phyloP scores from a whole-genome alignment of 2,888 invertebrate species.

The Listrodromus nycthemerus region DNA sequence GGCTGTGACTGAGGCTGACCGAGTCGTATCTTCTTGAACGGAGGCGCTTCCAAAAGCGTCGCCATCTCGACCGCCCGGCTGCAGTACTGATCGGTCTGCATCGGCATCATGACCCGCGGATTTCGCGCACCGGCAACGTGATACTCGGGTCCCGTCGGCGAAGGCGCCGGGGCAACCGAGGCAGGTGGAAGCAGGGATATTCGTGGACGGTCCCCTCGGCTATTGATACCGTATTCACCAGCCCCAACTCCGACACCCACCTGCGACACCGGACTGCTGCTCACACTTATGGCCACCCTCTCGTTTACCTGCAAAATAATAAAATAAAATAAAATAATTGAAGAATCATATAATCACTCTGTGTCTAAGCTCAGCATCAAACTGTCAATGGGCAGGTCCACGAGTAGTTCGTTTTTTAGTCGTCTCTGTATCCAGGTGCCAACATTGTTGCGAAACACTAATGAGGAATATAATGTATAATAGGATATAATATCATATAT shows the following conservation, averaged over 20 bases:
- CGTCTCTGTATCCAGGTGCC: neutral
- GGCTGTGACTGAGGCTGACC: conserved; percentile 84
- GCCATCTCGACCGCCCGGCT: conserved; percentile 80
- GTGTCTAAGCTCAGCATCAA: neutral
- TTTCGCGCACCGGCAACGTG: conserved; percentile 84
- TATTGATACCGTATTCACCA: conserved; percentile 79
- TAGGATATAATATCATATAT: too few relatives aligned
- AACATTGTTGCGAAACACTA: neutral
- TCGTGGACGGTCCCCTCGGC: conserved; percentile 85
- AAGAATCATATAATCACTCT: conserved; percentile 27
- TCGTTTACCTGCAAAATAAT: conserved; percentile 80
- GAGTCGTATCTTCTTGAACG: conserved; percentile 86
- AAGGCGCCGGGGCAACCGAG: conserved; percentile 85
- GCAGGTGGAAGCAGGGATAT: conserved; percentile 90
- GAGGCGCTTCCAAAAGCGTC: conserved; percentile 84
- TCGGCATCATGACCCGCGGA: conserved; percentile 80
- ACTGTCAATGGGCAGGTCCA: neutral
- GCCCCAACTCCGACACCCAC: conserved; percentile 77
- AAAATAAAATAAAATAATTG: conserved; percentile 27
- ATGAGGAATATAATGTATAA: too few relatives aligned
- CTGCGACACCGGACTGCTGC: conserved; percentile 82
- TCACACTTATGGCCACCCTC: conserved; percentile 83
- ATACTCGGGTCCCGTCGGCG: conserved; percentile 85
- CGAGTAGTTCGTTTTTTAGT: neutral
- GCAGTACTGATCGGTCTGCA: conserved; percentile 82